phyloP scores from a whole-genome alignment of 2,113 vertebrate species.

The Syngnathus typhle region DNA sequence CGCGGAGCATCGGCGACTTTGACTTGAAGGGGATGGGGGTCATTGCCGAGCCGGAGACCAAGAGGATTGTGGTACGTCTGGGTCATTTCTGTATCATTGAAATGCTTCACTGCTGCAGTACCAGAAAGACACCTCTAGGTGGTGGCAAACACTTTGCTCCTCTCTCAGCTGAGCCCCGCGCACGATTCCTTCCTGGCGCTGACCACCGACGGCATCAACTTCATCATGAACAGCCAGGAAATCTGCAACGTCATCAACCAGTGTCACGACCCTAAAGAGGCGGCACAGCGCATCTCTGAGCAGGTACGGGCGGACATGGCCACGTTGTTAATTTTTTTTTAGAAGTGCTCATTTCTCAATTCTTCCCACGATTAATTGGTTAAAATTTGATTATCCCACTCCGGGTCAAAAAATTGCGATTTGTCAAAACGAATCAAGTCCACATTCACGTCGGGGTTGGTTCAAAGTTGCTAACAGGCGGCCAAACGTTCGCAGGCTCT shows the following conservation, averaged over 20 bases:
- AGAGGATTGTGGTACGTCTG: constrained; percentile 74
- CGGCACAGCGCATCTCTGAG: constrained; percentile 86
- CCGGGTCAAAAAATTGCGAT: too few relatives aligned
- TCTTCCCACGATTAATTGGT: too few relatives aligned
- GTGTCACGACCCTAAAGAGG: constrained; percentile 88
- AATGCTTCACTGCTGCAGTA: background rate
- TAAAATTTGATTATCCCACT: too few relatives aligned
- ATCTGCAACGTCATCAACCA: constrained; percentile 92
- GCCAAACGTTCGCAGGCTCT: constrained; percentile 69
- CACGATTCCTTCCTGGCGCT: constrained; percentile 90
- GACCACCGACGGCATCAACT: constrained; percentile 95
- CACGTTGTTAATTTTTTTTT: too few relatives aligned
- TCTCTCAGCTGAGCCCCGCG: constrained; percentile 79
- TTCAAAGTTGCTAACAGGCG: too few relatives aligned
- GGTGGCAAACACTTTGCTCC: too few relatives aligned
- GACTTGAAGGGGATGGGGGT: constrained; percentile 89
- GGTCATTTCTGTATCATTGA: too few relatives aligned
- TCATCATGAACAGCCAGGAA: constrained; percentile 97
- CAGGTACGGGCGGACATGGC: constrained; percentile 73
- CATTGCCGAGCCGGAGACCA: constrained; percentile 92
- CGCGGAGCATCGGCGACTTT: constrained; percentile 92
- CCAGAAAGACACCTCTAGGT: background rate
- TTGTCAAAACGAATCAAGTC: too few relatives aligned
- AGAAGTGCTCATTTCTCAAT: too few relatives aligned
- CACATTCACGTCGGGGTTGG: too few relatives aligned